A percentile compares a stretch with the other conserved stretches of the same genome.
These are phyloP conservation scores for Alligator sinensis DNA, from an alignment of 2,113 vertebrate species.

Conservation along the genomic window DNA sequence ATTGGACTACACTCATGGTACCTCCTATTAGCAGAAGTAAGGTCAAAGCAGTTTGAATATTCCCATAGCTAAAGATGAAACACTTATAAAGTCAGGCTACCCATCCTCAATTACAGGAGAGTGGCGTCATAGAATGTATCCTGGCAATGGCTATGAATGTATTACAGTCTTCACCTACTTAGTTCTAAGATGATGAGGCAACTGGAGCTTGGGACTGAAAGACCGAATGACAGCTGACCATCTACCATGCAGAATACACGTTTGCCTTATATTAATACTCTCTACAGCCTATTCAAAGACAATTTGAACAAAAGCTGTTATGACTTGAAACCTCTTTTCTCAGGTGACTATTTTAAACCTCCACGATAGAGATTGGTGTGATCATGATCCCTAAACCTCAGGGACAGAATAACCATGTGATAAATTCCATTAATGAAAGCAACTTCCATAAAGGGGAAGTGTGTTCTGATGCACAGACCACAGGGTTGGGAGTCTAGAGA, in stretches of 20 bases:
- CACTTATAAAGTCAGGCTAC: not conserved
- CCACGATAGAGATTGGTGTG: not conserved
- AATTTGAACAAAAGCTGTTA: not conserved
- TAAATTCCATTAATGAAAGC: not conserved
- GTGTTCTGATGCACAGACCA: constrained; percentile 15
- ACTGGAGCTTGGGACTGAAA: not conserved
- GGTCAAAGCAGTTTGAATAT: not conserved
- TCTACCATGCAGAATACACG: not conserved
- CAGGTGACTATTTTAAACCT: too few relatives aligned
- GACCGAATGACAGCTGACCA: not conserved
- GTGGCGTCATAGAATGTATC: not conserved
- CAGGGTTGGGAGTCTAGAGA: not conserved
- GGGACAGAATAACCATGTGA: fast-evolving
- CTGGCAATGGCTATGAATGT: not conserved
- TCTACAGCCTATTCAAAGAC: not conserved
- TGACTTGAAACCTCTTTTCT: not conserved
- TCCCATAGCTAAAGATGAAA: not conserved
- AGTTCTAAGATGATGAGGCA: not conserved
- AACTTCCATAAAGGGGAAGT: constrained; percentile 67
- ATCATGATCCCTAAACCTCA: not conserved
- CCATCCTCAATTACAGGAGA: not conserved
- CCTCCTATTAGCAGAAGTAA: not conserved
- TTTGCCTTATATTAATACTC: not conserved
- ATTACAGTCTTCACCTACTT: not conserved
- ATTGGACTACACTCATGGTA: not conserved